Conservation (phyloP, 2,797 vertebrate species). For the Microcaecilia unicolor region DNA sequence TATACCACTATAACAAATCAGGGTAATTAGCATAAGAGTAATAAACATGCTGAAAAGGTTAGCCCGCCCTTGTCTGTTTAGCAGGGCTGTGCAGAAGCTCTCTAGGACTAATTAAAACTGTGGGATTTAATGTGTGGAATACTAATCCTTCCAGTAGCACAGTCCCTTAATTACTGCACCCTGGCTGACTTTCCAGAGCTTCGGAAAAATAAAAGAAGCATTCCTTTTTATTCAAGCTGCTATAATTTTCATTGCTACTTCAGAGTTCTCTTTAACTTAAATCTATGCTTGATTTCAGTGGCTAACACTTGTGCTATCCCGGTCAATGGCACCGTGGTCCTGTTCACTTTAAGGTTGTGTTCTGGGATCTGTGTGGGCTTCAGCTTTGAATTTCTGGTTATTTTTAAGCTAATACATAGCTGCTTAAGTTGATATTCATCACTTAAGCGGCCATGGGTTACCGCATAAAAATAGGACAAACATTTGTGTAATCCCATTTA, state of each 20-base stretch:
- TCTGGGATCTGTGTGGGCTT: no score
- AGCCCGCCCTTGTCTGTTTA: conserved; percentile 4
- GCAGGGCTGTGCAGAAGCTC: not conserved
- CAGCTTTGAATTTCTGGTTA: no score
- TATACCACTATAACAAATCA: rapidly evolving
- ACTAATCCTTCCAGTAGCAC: conserved; percentile 17
- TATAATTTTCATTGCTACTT: conserved; percentile 2
- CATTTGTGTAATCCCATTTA: no score
- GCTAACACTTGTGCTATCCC: no score
- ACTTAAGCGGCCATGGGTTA: no score
- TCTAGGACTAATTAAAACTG: conserved; percentile 21
- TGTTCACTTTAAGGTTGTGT: no score
- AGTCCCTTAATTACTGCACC: conserved; percentile 12
- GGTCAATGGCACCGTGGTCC: no score
- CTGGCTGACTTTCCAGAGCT: not conserved
- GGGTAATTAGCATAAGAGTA: not conserved
- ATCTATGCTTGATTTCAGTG: no score
- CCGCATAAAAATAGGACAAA: no score
- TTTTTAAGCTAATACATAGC: no score
- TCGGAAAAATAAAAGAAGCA: conserved; percentile 2
- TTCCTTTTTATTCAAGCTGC: not conserved
- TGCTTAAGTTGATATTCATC: no score
- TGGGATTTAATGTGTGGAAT: conserved; percentile 5
- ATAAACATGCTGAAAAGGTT: conserved; percentile 14
- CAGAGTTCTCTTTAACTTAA: conserved; percentile 12